Base-by-base conservation (phyloP, 2,113 vertebrate species). In the Bungarus multicinctus region DNA sequence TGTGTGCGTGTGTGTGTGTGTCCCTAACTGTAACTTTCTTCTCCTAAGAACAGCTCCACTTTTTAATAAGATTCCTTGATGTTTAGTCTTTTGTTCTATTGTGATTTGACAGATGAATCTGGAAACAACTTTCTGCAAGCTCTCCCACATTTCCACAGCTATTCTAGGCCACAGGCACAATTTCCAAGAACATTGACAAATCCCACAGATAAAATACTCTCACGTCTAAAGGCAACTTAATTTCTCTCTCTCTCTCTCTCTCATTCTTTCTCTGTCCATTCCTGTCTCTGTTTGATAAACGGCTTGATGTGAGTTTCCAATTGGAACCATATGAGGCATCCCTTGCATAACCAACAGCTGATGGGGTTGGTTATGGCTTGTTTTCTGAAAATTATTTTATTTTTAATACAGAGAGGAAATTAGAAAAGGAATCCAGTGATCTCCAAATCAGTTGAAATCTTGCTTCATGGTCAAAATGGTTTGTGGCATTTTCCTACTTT, bases 401-500 rank as follows among this genome's bases (percentile, higher is more conserved):
- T 74, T 74, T 86, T 25, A 94, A 60, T 4, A 74, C 87, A 55
- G 64, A 69, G 93, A 90, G 25, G n/a, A 22, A 81, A 10, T 60
- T 14, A 2, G 30, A 11, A 91, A 93, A 87, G 18, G 57, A 88
- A 30, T 20, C 90, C 60, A 94, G 74, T 14, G 0, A 0, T 93
- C 94, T 94, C 0, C 94, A 93, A 94, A 55, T 85, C 91, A 89
- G 94, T 93, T 94, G 85, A 93, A 93, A 87, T 92, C 92, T 60
- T 88, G 93, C 89, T 92, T 87, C 47, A 85, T 39, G 69, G 16
- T 47, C 39, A 60, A 64, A 91, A 88, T 34, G 34, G 27, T 39
- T 5, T 52, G 52, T 69, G 5, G 93, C 90, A 22, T 92, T 93
- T 94, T 92, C 25, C 92, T 94, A 7, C 64, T 64, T 52, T 52